These are phyloP conservation scores for Xenopus borealis DNA, from an alignment of 2,113 vertebrate species.

Conservation along the genomic window DNA sequence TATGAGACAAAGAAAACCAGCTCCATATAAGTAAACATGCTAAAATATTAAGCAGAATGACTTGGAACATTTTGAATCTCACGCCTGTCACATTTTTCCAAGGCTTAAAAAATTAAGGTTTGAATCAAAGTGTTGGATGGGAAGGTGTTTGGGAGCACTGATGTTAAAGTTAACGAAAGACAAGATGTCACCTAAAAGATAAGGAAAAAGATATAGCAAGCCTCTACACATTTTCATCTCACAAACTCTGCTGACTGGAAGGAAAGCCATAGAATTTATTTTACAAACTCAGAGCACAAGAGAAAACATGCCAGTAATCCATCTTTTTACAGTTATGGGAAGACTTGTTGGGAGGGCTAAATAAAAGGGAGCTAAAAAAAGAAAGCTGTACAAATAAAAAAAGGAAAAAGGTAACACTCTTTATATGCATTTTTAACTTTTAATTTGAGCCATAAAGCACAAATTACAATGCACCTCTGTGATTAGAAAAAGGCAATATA, in stretches of 20 bases:
- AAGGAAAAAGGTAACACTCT: no score
- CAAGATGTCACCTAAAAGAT: slow-evolving; percentile 43
- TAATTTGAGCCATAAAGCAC: background rate
- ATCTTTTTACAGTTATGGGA: slow-evolving; percentile 24
- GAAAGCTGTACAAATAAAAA: no score
- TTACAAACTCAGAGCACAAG: slow-evolving; percentile 20
- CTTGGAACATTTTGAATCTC: slow-evolving; percentile 25
- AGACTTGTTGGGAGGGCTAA: slow-evolving; percentile 19
- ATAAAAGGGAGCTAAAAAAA: background rate
- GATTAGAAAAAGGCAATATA: background rate
- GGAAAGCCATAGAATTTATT: slow-evolving; percentile 41
- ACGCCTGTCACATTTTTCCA: slow-evolving; percentile 30
- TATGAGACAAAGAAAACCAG: slow-evolving; percentile 19
- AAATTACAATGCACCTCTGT: background rate
- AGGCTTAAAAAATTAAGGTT: slow-evolving; percentile 39
- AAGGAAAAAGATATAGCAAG: slow-evolving; percentile 39
- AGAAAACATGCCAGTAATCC: slow-evolving; percentile 29
- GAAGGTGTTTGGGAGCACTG: slow-evolving; percentile 35
- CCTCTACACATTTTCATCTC: slow-evolving; percentile 37
- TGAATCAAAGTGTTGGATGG: slow-evolving; percentile 34
- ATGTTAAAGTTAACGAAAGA: slow-evolving; percentile 40
- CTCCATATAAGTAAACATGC: slow-evolving; percentile 34
- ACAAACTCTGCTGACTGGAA: slow-evolving; percentile 38
- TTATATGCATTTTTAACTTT: background rate
- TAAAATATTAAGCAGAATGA: slow-evolving; percentile 38